These are phyloP conservation scores for Heteromyza rotundicornis DNA, from an alignment of 2,888 invertebrate species.

Conservation along the genomic window DNA sequence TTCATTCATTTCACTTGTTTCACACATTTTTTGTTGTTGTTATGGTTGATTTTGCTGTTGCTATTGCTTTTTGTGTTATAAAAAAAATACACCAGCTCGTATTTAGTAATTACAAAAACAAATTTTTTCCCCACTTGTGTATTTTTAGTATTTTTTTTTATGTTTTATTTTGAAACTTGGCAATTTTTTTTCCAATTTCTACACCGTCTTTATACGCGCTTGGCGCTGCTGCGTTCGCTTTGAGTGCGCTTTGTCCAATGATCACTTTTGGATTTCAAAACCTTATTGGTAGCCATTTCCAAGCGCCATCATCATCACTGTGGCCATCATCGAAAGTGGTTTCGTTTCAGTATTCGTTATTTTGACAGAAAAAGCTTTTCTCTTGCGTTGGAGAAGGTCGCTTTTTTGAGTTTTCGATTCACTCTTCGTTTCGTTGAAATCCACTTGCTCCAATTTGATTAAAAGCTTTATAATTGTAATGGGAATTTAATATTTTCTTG, in stretches of 20 bases:
- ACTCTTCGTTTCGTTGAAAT: not conserved
- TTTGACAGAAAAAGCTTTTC: slow-evolving; percentile 23
- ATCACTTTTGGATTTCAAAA: slow-evolving; percentile 31
- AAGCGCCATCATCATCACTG: not conserved
- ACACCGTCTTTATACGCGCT: slow-evolving; percentile 15
- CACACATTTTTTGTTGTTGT: slow-evolving; percentile 8
- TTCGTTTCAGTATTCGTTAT: too few relatives aligned
- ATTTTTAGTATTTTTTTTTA: not conserved
- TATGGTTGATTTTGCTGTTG: not conserved
- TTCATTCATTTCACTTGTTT: slow-evolving; percentile 44
- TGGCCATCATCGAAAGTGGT: slow-evolving; percentile 6
- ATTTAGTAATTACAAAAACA: too few relatives aligned
- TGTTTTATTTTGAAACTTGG: slow-evolving; percentile 3
- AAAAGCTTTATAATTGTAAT: too few relatives aligned
- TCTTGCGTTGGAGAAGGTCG: not conserved
- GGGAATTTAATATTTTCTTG: too few relatives aligned
- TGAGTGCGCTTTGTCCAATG: slow-evolving; percentile 51
- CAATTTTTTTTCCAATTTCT: slow-evolving; percentile 6
- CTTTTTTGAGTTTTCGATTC: not conserved
- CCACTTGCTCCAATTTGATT: too few relatives aligned
- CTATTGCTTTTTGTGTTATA: slow-evolving; percentile 18
- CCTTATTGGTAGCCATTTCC: slow-evolving; percentile 24
- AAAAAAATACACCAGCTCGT: slow-evolving; percentile 10
- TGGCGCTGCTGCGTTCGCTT: slow-evolving; percentile 43
- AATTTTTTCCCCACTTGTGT: too few relatives aligned